Evolutionary conservation across 2,113 vertebrate species (phyloP), one percentile per base, ranked within the genome.

Genomic region (Oryzias javanicus): DNA sequence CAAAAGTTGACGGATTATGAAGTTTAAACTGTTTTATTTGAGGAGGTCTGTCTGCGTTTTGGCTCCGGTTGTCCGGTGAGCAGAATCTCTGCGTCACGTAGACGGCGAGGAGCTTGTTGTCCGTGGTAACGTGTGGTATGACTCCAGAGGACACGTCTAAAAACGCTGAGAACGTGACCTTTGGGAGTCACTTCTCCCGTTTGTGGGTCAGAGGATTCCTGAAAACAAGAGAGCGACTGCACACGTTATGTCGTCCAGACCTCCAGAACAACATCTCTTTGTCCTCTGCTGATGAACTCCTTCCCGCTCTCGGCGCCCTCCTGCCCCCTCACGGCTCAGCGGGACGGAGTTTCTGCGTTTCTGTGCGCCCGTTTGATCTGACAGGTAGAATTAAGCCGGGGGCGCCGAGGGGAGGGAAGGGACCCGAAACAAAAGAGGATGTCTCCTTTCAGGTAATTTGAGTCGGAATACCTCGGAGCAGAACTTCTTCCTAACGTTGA

Each of bases 371-470:
- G 79, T 91, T 88, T 92, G 89, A 92, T 90, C 85, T 91, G 88
- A 88, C 88, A 89, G 83, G 80, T 79, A 89, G 83, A 89, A 91
- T 90, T 86, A 90, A 86, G 84, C 90, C 59, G 40, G 29, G 4
- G 80, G 91, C n/a, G 79, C 73, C 89, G 81, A 81, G 73, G 81
- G 76, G 79, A 85, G 83, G 76, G 76, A 67, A 88, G 80, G 81
- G 78, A 69, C 81, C 63, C 79, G 81, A 74, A 86, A 84, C 79
- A 85, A 87, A 86, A 84, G 76, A 87, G 84, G 79, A 88, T 86
- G 85, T 90, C 82, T 91, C 74, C 84, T 90, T 88, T 84, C 76
- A 67, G 79, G 91, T 91, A 91, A 92, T 75, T 48, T 74, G 89
- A 92, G 86, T 77, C 81, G 87, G 64, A 76, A 67, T 82, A 78